phyloP scores from a whole-genome alignment of 2,113 vertebrate species.

The Ctenomys sociabilis region DNA sequence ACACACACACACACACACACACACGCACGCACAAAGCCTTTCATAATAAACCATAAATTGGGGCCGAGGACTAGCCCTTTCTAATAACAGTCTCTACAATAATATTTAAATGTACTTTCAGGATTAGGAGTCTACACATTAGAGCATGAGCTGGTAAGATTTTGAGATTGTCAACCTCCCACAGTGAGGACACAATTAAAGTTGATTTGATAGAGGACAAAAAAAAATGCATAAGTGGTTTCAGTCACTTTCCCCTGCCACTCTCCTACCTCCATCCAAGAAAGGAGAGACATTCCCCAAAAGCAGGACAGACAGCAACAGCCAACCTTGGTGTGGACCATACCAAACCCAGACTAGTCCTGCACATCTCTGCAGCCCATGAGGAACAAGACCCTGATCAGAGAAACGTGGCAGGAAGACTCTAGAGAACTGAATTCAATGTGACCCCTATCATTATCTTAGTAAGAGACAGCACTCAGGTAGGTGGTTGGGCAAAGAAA shows the following conservation, averaged over 20 bases:
- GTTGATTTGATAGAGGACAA: not conserved
- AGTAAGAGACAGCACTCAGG: not conserved
- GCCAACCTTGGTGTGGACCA: not conserved
- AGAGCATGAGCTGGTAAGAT: not conserved
- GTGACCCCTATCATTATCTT: not conserved
- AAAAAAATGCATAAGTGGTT: not conserved
- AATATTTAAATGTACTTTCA: not conserved
- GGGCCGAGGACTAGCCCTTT: not conserved
- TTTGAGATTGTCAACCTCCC: conserved; percentile 36
- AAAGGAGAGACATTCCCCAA: not conserved
- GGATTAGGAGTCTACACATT: not conserved
- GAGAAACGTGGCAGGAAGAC: not conserved
- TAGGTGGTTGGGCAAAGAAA: not conserved
- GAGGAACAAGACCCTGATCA: not conserved
- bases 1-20: no score
- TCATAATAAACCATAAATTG: not conserved
- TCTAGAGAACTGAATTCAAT: not conserved
- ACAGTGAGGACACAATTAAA: not conserved
- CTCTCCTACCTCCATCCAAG: not conserved
- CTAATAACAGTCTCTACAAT: conserved; percentile 39
- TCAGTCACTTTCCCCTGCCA: not conserved
- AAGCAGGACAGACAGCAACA: not conserved
- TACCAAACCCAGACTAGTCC: not conserved
- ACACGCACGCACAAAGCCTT: no score
- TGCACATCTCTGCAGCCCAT: not conserved